Evolutionary conservation across 2,888 invertebrate species (phyloP), one percentile per base, ranked within the genome.

Genomic region (Pogonocherus hispidulus): DNA sequence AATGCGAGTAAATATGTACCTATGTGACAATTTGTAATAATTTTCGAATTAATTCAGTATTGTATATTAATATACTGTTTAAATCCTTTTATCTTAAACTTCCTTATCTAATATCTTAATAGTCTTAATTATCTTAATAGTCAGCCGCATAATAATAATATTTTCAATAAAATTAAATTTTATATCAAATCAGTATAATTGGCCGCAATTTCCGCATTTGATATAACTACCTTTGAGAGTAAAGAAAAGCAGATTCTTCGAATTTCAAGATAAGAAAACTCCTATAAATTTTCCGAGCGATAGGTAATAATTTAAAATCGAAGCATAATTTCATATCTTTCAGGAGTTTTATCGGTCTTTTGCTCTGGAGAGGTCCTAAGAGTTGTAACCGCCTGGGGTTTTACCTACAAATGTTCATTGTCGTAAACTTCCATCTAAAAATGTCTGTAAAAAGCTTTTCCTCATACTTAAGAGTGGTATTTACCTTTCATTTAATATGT

Each of bases 281-380:
- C 41, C 14, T 14, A 41, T 41, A 41, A 41, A 41, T 41, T 41
- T n/a, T 41, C 1, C 3, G 5, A 3, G 14, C 41, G 41, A 41
- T 41, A 27, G 27, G 27, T 27, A 41, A 41, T 41, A 41, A n/a
- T 14, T 41, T 41, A 41, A 41, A 41, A 41, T 41, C 41, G 41
- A 41, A 41, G 41, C 47, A 16, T 47, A 47, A 47, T 47, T 47
- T 47, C 20, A 47, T 47, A 47, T 47, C 47, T 47, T 20, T 47
- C 47, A 19, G 20, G 47, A 47, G 20, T 47, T 47, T 47, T 47
- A 47, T 47, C 47, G 47, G 20, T 8, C 6, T 47, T 18, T 20
- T 41, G n/a, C 19, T 20, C 47, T 20, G 47, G 20, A 20, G 20
- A 20, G 9, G 18, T 47, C 47, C 20, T 4, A 14, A 20, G 47